Percentiles rank a stretch among this genome's conserved stretches.
These are phyloP conservation scores for Hermetia illucens DNA, from an alignment of 1,140 invertebrate species.

Conservation along the genomic window DNA sequence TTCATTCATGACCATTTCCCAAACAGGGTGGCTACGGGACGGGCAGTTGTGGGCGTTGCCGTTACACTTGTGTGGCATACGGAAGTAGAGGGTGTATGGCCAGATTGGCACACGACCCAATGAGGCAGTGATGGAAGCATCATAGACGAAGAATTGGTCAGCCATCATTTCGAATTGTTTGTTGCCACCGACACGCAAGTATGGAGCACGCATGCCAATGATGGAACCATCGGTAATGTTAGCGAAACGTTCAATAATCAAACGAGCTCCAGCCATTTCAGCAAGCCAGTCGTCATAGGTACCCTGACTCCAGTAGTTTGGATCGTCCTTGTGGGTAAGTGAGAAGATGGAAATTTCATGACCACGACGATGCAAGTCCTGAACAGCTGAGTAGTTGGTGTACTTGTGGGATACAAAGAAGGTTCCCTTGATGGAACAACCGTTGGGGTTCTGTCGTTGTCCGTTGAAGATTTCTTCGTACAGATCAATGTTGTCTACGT, in stretches of 20 bases:
- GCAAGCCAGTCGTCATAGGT: conserved; percentile 85
- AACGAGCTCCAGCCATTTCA: conserved; percentile 86
- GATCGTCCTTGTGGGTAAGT: conserved; percentile 81
- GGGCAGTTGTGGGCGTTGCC: conserved; percentile 87
- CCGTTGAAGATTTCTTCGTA: conserved; percentile 85
- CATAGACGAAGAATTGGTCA: conserved; percentile 88
- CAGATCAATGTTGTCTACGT: conserved; percentile 82
- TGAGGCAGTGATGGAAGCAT: conserved; percentile 84
- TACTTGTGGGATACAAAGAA: conserved; percentile 96
- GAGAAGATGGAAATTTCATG: conserved; percentile 92
- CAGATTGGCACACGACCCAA: conserved; percentile 79
- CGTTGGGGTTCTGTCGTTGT: conserved; percentile 75
- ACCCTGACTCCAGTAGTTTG: conserved; percentile 76
- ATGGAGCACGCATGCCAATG: conserved; percentile 78
- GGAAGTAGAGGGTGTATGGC: conserved; percentile 91
- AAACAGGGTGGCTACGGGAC: conserved; percentile 76
- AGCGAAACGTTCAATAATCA: conserved; percentile 76
- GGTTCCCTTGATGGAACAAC: conserved; percentile 83
- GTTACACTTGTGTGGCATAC: conserved; percentile 89
- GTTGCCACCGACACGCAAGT: conserved; percentile 81
- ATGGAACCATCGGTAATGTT: conserved; percentile 85
- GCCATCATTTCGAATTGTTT: conserved; percentile 94
- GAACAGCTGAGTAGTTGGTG: conserved; percentile 87
- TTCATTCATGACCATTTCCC: conserved; percentile 95
- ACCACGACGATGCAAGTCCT: conserved; percentile 79